These are phyloP conservation scores for Petroica traversi DNA, from an alignment of 2,113 vertebrate genomes.

Conservation along the genomic window DNA sequence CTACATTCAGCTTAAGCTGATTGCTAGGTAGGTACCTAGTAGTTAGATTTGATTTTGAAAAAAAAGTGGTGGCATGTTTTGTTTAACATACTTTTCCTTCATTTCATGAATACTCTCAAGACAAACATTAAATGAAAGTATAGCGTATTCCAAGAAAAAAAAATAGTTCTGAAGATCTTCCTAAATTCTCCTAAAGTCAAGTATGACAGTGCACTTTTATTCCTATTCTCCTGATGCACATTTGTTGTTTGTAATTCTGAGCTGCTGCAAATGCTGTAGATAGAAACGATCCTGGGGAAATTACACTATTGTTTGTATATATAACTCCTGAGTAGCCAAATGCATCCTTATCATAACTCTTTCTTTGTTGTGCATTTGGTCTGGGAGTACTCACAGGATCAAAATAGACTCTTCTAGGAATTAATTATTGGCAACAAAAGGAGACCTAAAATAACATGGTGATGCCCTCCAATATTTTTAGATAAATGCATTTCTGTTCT, in stretches of 20 bases:
- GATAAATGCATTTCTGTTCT: neutral
- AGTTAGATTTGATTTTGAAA: neutral
- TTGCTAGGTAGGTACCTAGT: neutral
- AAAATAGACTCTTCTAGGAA: slow-evolving; percentile 57
- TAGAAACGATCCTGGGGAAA: neutral
- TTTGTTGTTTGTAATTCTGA: neutral
- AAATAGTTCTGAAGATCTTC: slow-evolving; percentile 9
- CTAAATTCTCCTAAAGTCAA: slow-evolving; percentile 4
- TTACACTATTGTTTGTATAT: neutral
- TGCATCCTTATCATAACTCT: neutral
- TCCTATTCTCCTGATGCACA: neutral
- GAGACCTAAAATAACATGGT: slow-evolving; percentile 42
- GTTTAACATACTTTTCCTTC: neutral
- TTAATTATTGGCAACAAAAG: slow-evolving; percentile 5
- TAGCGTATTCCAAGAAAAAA: neutral
- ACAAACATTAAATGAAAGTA: neutral
- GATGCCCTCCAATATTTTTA: slow-evolving; percentile 41
- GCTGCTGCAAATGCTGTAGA: neutral
- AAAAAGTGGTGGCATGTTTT: neutral
- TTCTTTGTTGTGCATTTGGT: slow-evolving; percentile 4
- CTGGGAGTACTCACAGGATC: slow-evolving; percentile 4
- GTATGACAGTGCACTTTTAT: neutral
- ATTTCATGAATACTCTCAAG: slow-evolving; percentile 20
- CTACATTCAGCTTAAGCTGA: neutral
- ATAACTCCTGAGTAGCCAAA: neutral